Evolutionary conservation across 2,797 vertebrate species (phyloP).

Genomic region (Anguilla anguilla): DNA sequence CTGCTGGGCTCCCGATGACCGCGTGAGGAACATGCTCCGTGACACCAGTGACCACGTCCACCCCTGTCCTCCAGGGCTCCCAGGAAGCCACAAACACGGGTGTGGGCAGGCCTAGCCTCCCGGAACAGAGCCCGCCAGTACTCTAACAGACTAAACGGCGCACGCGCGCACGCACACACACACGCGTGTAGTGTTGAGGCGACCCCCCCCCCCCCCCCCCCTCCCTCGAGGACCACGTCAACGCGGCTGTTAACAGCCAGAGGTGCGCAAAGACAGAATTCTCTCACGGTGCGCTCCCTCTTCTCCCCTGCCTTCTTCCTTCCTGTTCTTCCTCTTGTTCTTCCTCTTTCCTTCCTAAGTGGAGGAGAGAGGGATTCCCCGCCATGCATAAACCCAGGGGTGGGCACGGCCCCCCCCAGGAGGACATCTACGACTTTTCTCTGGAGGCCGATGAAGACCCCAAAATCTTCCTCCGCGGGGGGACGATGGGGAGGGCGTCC

Average conservation of each 20-base stretch:
- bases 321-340: no score
- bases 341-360: not conserved
- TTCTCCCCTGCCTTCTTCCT: not conserved
- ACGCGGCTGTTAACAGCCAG: not conserved
- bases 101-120: slow-evolving; percentile 20
- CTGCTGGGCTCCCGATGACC: slow-evolving; percentile 30
- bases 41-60: slow-evolving; percentile 37
- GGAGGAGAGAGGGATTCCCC: slow-evolving; percentile 32
- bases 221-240: not conserved
- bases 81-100: slow-evolving; percentile 39
- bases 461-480: slow-evolving; percentile 51
- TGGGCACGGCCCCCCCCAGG: slow-evolving; percentile 43
- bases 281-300: not conserved
- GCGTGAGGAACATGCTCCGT: slow-evolving; percentile 51
- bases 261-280: not conserved
- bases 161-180: not conserved
- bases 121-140: not conserved
- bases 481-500: slow-evolving; percentile 56
- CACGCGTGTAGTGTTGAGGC: not conserved
- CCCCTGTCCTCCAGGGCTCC: slow-evolving; percentile 37
- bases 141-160: not conserved
- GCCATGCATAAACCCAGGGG: slow-evolving; percentile 61
- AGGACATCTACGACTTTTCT: slow-evolving; percentile 62
- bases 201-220: not conserved
- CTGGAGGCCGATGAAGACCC: slow-evolving; percentile 60